Evolutionary conservation across 2,113 vertebrate genomes (phyloP), one percentile per base, ranked within the genome.

Genomic region (Labeo rohita): DNA sequence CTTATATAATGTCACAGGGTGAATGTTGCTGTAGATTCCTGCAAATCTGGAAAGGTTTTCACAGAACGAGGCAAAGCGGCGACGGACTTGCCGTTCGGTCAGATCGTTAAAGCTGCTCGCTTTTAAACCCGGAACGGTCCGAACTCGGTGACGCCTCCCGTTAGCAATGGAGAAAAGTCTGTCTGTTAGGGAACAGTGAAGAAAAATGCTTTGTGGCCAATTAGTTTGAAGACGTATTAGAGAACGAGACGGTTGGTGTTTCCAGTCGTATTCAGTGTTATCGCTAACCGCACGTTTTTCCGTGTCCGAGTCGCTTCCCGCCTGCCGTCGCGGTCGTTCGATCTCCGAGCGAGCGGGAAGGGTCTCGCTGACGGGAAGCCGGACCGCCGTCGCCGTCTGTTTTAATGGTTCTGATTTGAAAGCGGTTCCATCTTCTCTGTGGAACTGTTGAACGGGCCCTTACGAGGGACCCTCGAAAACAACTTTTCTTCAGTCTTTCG

Each of bases 11-110:
- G 23, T 66, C 28, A 2, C 65, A 36, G 59, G 21, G 8, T 8
- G 65, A 70, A 39, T 70, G 36, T 43, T 72, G 68, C 68, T 43
- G 68, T 43, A 45, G 68, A 72, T 43, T 72, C 63, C 68, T 72
- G 68, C 68, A 21, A 2, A 10, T 43, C 68, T 43, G 34, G 66
- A 15, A 70, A 70, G 66, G 36, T 8, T 70, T 70, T 43, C 36
- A 43, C 36, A 12, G 34, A 36, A 66, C 23, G 28, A 65, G 63
- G 39, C 39, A 5, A 39, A 39, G 39, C 39, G 39, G 28, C 28
- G 28, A 28, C 28, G 28, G 28, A 28, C 28, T 39, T 39, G 66
- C 39, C 66, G 6, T 16, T 43, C 65, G 65, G 13, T 36, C 65
- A 3, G 65, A 13, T 16, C 36, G 7, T 56, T 18, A 56, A 56